Evolutionary conservation across 2,113 vertebrate genomes (phyloP).

Genomic region (Vulpes vulpes): DNA sequence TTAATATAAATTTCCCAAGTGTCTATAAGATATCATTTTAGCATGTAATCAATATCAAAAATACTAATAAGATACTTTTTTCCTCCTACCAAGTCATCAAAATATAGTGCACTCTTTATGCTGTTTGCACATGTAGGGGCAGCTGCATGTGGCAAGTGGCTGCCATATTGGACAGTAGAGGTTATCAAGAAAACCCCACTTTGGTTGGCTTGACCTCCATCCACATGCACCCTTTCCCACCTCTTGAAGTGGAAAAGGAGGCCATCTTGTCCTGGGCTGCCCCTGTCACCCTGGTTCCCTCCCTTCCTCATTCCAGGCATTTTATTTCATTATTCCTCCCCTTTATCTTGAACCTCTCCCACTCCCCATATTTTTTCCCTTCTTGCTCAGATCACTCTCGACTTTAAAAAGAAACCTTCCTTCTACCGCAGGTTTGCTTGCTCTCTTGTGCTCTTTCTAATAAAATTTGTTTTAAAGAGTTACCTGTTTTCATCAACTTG

Average conservation of each 20-base stretch:
- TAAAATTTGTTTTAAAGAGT: not conserved
- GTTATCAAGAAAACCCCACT: not conserved
- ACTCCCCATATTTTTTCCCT: not conserved
- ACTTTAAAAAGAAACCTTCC: not conserved
- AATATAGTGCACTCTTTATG: not conserved
- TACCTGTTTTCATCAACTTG: not conserved
- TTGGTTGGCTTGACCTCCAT: not conserved
- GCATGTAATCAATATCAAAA: not conserved
- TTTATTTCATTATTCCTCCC: not conserved
- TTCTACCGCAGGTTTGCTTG: not conserved
- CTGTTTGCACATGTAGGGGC: not conserved
- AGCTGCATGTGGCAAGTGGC: accelerated
- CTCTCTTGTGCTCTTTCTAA: not conserved
- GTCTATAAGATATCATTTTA: not conserved
- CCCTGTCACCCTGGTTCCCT: not conserved
- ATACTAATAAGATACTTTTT: not conserved
- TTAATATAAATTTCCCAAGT: not conserved
- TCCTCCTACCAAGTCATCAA: not conserved
- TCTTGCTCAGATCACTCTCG: not conserved
- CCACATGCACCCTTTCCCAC: not conserved
- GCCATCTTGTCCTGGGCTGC: not conserved
- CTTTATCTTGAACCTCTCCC: not conserved
- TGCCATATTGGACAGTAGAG: accelerated
- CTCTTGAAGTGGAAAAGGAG: not conserved
- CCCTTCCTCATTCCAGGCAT: not conserved